Evolutionary conservation across 2,797 vertebrate genomes (phyloP).

Genomic region (Sebastes hubbsi): DNA sequence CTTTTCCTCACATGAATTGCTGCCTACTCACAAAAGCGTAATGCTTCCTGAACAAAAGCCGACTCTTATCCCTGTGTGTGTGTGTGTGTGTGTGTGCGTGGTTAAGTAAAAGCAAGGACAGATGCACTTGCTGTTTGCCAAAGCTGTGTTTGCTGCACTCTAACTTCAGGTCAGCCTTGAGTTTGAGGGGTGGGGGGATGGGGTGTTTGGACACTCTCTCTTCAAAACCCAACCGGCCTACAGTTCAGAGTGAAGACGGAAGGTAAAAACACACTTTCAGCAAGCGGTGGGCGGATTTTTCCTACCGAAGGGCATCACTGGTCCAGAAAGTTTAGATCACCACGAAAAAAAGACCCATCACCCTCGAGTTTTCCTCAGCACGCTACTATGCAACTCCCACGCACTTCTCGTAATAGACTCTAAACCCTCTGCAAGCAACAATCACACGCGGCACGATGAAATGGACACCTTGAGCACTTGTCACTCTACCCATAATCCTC

Average conservation of each 20-base stretch:
- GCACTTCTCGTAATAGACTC: constrained; percentile 11
- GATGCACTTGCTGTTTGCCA: constrained; percentile 64
- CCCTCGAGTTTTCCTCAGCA: constrained; percentile 26
- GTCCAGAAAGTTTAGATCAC: constrained; percentile 19
- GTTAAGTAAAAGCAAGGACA: constrained; percentile 62
- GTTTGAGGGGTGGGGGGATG: neutral
- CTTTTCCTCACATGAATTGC: constrained; percentile 52
- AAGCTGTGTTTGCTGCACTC: constrained; percentile 49
- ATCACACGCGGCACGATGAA: constrained; percentile 22
- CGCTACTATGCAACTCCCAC: constrained; percentile 48
- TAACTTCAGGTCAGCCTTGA: constrained; percentile 56
- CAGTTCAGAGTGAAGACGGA: constrained; percentile 15
- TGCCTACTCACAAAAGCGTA: constrained; percentile 67
- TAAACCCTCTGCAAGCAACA: constrained; percentile 25
- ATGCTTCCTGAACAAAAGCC: constrained; percentile 71
- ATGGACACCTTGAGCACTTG: constrained; percentile 34
- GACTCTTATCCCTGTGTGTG: constrained; percentile 23
- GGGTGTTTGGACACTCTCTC: neutral
- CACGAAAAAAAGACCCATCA: neutral
- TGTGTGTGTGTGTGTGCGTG: constrained; percentile 34
- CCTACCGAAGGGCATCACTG: neutral
- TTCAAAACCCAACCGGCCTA: neutral
- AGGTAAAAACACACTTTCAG: constrained; percentile 11
- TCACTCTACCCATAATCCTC: constrained; percentile 52
- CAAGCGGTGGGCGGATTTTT: constrained; percentile 20